These are phyloP conservation scores for Camelus bactrianus DNA, from an alignment of 2,113 vertebrate genomes.

Conservation along the genomic window DNA sequence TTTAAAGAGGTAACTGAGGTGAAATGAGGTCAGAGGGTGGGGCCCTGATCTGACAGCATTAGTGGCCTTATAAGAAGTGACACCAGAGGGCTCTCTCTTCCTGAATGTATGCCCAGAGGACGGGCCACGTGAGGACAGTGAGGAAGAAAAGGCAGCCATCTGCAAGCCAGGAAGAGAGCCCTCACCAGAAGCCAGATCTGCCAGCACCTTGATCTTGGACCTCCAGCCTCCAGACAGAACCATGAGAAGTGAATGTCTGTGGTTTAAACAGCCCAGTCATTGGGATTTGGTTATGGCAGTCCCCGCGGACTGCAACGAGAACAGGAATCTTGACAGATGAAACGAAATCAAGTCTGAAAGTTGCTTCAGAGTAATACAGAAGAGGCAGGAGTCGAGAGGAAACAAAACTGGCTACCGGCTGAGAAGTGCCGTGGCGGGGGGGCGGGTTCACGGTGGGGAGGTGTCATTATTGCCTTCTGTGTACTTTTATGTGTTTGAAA, in stretches of 20 bases:
- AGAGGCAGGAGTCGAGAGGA: no score
- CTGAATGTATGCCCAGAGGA: fast-evolving
- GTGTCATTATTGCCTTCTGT: background rate
- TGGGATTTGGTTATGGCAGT: background rate
- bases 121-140: no score
- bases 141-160: background rate
- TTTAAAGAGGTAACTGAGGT: background rate
- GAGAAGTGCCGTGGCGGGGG: background rate
- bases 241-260: background rate
- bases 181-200: background rate
- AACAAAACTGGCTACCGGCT: no score
- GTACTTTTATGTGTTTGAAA: background rate
- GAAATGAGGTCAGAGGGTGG: background rate
- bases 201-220: background rate
- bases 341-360: background rate
- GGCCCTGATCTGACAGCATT: background rate
- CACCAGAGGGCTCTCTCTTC: no score
- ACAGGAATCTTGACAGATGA: background rate
- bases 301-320: background rate
- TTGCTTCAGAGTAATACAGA: background rate
- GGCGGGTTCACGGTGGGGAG: background rate
- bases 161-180: background rate
- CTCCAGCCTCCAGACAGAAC: background rate
- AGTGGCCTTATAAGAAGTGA: background rate
- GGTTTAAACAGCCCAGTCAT: background rate